Conservation (phyloP, 2,888 invertebrate genomes). For the Chymomyza amoena region DNA sequence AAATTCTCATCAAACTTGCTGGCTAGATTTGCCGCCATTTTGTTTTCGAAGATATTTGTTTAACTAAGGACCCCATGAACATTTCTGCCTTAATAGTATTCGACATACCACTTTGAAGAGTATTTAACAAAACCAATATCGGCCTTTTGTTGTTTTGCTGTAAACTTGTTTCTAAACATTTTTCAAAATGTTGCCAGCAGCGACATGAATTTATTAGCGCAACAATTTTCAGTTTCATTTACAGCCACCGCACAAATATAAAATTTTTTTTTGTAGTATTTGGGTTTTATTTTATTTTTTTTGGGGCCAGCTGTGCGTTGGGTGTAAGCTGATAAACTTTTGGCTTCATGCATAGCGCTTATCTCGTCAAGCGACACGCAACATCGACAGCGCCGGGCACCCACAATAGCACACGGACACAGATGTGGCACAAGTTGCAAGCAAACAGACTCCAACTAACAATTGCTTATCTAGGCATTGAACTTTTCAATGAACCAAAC, state of each 20-base stretch:
- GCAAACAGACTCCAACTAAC: neutral
- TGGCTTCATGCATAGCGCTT: slow-evolving; percentile 31
- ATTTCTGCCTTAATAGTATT: too few relatives aligned
- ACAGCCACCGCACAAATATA: neutral
- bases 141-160: neutral
- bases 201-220: slow-evolving; percentile 63
- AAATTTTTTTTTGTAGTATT: slow-evolving; percentile 23
- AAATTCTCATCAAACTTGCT: too few relatives aligned
- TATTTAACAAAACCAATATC: slow-evolving; percentile 15
- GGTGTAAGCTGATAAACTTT: slow-evolving; percentile 58
- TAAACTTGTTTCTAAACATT: slow-evolving; percentile 61
- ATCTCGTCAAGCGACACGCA: slow-evolving; percentile 3
- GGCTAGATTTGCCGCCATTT: too few relatives aligned
- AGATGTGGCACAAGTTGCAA: neutral
- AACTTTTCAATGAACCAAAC: slow-evolving; percentile 32
- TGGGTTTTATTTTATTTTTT: slow-evolving; percentile 25
- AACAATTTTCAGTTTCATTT: slow-evolving; percentile 51
- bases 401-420: slow-evolving; percentile 4
- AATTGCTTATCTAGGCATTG: slow-evolving; percentile 56
- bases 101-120: neutral
- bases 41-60: too few relatives aligned
- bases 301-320: slow-evolving; percentile 38
- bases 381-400: slow-evolving; percentile 8
- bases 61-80: too few relatives aligned
- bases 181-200: slow-evolving; percentile 47